Evolutionary conservation across 2,797 vertebrate species (phyloP).

Genomic region (Serranus cabrilla): DNA sequence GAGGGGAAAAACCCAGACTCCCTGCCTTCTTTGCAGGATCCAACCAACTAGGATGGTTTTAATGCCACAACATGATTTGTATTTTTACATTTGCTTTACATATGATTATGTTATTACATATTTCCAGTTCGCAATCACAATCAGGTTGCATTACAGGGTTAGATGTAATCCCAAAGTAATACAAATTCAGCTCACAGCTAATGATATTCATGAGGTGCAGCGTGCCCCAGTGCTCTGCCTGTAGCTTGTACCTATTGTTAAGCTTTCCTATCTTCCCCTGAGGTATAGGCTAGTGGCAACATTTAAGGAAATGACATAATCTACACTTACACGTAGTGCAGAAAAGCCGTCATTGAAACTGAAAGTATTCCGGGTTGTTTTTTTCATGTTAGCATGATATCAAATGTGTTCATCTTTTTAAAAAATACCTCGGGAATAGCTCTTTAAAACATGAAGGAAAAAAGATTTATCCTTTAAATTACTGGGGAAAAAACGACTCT

Average conservation of each 20-base stretch:
- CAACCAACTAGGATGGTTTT: slow-evolving; percentile 64
- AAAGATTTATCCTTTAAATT: slow-evolving; percentile 27
- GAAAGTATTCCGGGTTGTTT: slow-evolving; percentile 20
- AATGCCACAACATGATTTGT: slow-evolving; percentile 79
- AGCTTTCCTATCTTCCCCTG: slow-evolving; percentile 66
- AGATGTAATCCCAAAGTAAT: slow-evolving; percentile 84
- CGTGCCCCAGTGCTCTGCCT: slow-evolving; percentile 72
- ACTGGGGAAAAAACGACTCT: not conserved
- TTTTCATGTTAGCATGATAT: slow-evolving; percentile 14
- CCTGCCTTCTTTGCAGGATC: slow-evolving; percentile 50
- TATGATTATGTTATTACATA: slow-evolving; percentile 83
- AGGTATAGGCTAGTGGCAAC: slow-evolving; percentile 64
- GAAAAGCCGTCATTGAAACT: slow-evolving; percentile 44
- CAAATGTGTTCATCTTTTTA: slow-evolving; percentile 12
- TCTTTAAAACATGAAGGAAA: slow-evolving; percentile 16
- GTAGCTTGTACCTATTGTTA: slow-evolving; percentile 78
- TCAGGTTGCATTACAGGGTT: slow-evolving; percentile 80
- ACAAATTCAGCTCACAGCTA: slow-evolving; percentile 80
- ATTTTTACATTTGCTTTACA: slow-evolving; percentile 85
- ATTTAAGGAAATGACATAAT: slow-evolving; percentile 77
- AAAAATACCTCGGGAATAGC: slow-evolving; percentile 9
- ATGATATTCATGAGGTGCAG: slow-evolving; percentile 85
- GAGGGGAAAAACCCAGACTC: slow-evolving; percentile 29
- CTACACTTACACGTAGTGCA: slow-evolving; percentile 49
- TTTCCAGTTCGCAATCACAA: slow-evolving; percentile 79